Conservation (phyloP, 2,113 vertebrate species). For the Sialia sialis region DNA sequence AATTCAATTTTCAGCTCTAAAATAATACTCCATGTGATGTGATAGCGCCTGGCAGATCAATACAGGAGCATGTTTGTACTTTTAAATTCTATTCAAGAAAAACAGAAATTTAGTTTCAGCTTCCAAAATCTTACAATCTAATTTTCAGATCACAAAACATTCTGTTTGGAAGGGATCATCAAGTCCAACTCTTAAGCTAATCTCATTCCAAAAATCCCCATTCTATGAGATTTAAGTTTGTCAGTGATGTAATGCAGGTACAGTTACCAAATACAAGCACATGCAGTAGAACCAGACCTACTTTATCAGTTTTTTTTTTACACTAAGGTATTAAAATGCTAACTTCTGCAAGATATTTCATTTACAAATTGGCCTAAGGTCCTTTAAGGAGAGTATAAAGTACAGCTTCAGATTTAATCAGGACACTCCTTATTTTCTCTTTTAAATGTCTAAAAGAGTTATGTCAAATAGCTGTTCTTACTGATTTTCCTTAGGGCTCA, state of each 20-base stretch:
- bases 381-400: background rate
- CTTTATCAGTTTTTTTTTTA: background rate
- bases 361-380: background rate
- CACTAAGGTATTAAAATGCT: background rate
- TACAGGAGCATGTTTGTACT: background rate
- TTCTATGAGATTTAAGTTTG: background rate
- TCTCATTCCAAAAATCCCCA: background rate
- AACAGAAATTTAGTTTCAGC: background rate
- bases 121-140: background rate
- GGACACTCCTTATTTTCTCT: background rate
- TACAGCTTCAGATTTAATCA: background rate
- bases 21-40: background rate
- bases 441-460: background rate
- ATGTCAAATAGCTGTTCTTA: background rate
- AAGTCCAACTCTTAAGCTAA: background rate
- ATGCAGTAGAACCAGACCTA: background rate
- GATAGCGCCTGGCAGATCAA: background rate
- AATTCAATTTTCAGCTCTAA: background rate
- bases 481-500: constrained; percentile 1
- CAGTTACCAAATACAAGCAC: background rate
- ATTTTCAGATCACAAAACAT: background rate
- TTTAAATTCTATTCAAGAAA: background rate
- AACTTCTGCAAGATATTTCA: background rate
- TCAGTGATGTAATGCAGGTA: background rate
- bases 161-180: background rate